phyloP scores from a whole-genome alignment of 2,113 vertebrate genomes.

The Zapornia atra region DNA sequence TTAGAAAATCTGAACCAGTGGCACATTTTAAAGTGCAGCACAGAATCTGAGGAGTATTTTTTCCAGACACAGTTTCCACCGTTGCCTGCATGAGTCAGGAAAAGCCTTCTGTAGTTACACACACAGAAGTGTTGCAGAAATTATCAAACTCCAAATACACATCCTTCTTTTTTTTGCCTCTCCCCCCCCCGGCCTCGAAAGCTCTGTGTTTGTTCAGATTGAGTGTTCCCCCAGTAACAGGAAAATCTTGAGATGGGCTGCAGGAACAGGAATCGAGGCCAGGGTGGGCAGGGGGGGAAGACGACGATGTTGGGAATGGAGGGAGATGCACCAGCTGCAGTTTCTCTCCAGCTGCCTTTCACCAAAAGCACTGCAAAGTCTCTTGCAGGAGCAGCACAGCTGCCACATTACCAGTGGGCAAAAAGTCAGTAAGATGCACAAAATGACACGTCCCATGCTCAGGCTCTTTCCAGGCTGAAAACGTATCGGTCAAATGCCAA shows the following conservation, averaged over 20 bases:
- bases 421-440: not conserved
- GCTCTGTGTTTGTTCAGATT: not conserved
- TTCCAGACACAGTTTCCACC: not conserved
- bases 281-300: not conserved
- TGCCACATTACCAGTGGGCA: not conserved
- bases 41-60: not conserved
- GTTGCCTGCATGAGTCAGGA: not conserved
- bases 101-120: not conserved
- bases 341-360: not conserved
- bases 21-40: not conserved
- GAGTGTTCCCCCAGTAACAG: not conserved
- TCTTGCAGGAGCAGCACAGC: not conserved
- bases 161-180: too few species aligned
- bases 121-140: not conserved
- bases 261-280: not conserved
- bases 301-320: too few species aligned
- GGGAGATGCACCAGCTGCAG: too few species aligned
- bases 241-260: not conserved
- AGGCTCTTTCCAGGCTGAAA: not conserved
- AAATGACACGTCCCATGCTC: rapidly evolving
- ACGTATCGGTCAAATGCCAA: rapidly evolving
- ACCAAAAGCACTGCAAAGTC: not conserved
- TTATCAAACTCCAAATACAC: not conserved
- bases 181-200: not conserved
- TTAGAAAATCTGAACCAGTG: not conserved